These are phyloP conservation scores for Drosophila funebris DNA, from an alignment of 1,140 invertebrate genomes.

Conservation along the genomic window DNA sequence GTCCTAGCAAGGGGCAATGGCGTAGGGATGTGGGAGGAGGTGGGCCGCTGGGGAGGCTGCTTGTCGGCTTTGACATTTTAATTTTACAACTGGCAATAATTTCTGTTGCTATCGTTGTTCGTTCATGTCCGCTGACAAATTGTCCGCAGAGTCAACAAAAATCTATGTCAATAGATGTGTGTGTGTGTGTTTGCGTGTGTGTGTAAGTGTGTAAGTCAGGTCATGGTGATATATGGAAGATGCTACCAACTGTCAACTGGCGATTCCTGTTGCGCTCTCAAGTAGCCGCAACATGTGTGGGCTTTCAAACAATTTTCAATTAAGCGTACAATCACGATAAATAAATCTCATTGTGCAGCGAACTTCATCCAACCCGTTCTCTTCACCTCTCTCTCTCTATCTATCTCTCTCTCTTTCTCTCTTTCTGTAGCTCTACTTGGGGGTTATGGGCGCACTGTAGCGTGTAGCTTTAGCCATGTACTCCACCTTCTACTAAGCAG, in stretches of 20 bases:
- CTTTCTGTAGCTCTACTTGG: not conserved
- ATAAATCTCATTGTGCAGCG: conserved; percentile 78
- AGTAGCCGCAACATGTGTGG: conserved; percentile 36
- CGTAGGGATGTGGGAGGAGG: not conserved
- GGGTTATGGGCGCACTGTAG: not conserved
- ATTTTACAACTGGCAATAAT: conserved; percentile 69
- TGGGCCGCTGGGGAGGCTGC: not conserved
- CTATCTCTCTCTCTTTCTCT: not conserved
- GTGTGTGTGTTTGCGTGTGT: not conserved
- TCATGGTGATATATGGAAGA: conserved; percentile 59
- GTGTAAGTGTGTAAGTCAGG: conserved; percentile 36
- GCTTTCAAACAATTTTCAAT: conserved; percentile 76
- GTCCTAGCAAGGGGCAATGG: not conserved
- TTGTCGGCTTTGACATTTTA: conserved; percentile 65
- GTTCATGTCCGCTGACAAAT: conserved; percentile 68
- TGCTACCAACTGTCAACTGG: not conserved
- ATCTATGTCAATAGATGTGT: conserved; percentile 65
- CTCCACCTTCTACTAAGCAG: no score
- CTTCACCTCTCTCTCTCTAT: not conserved
- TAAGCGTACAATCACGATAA: conserved; percentile 79
- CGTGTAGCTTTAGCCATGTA: conserved; percentile 51
- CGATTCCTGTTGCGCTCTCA: conserved; percentile 50
- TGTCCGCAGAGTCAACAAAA: conserved; percentile 48
- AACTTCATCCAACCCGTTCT: conserved; percentile 12
- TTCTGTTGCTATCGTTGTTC: conserved; percentile 55